Evolutionary conservation across 2,888 invertebrate species (phyloP), one percentile per base, ranked within the genome.

Genomic region (Octonoba sinensis): DNA sequence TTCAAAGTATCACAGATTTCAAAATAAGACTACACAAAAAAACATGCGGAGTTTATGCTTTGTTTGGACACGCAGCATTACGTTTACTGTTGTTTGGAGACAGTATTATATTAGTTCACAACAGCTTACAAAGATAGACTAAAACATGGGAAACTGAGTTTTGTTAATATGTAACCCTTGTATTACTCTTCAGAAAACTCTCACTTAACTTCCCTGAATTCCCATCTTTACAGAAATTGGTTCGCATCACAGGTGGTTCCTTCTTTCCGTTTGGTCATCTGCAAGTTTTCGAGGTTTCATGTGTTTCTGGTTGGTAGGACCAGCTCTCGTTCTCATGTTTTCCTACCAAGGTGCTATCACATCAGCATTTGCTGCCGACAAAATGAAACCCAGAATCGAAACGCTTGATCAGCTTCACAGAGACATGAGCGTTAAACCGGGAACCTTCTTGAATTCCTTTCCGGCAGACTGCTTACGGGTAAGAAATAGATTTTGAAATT

Each of bases 291-390:
- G 67, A 20, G 4, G 59, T 1, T 22, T 79, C 8, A 51, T 18
- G 4, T 20, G 59, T 16, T n/a, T 72, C 3, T 79, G 78, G 78
- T 49, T 65, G 0, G 27, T 57, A 0, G 51, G 20, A 11, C 20
- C 59, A 15, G 65, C 71, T 20, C 13, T 79, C 1, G 66, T 79
- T 13, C 49, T 79, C n/a, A 54, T 60, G 22, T 46, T 66, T n/a
- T 36, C 67, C 3, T 79, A 72, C 18, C 72, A 79, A 46, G 71
- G 72, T 8, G 18, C 46, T 16, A 79, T 79, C 11, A 47, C 51
- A 15, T 79, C 72, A 6, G 46, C 72, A 11, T 79, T 72, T 44
- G 51, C 78, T 4, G 27, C 49, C 0, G 72, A 72, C 11, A 79
- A 60, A 20, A 11, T 79, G 20, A 65, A 72, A 27, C 78, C 76